Evolutionary conservation across 2,797 vertebrate species (phyloP), one percentile per base, ranked within the genome.

Genomic region (Trichosurus vulpecula): DNA sequence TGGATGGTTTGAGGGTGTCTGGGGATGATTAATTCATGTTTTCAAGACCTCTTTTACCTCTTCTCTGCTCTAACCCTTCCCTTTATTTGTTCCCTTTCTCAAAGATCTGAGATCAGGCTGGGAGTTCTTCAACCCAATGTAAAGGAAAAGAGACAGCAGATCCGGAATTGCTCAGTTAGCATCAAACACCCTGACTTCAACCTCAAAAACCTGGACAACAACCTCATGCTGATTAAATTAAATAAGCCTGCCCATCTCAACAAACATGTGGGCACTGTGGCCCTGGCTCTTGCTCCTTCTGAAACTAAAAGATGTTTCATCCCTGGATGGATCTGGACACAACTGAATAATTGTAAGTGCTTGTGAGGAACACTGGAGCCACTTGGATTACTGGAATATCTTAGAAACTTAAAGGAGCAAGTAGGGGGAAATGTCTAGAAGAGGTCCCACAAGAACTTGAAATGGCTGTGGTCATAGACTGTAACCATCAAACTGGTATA

Each of bases 201-300:
- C 1, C 0, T 41, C 2, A 8, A 66, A 3, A 8, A 56, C 4
- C 91, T 97, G 96, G 54, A 91, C 52, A 94, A 97, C 35, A 93
- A 97, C 35, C 41, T 98, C 57, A 97, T 97, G 97, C 31, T 98
- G 94, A 95, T 98, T 51, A 98, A 97, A 90, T 96, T 98, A 27
- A 96, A 97, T 52, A 91, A 92, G 12, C 0, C 95, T 6, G 97
- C 93, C 2, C 1, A 1, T 0, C 6, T 98, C 87, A 94, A 92
- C 47, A 0, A 0, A 0, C 0, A 66, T 0, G 97, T 98, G 87
- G 98, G 98, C 9, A 97, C 97, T 2, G 94, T 98, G 16, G 97
- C 97, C 53, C 54, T 97, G 14, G 96, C 96, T 3, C 2, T 98
- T 14, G 96, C 97, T 14, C 91, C 91, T 47, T 0, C 1, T 1